Conservation (phyloP, 2,113 vertebrate species). For the Prionailurus viverrinus region DNA sequence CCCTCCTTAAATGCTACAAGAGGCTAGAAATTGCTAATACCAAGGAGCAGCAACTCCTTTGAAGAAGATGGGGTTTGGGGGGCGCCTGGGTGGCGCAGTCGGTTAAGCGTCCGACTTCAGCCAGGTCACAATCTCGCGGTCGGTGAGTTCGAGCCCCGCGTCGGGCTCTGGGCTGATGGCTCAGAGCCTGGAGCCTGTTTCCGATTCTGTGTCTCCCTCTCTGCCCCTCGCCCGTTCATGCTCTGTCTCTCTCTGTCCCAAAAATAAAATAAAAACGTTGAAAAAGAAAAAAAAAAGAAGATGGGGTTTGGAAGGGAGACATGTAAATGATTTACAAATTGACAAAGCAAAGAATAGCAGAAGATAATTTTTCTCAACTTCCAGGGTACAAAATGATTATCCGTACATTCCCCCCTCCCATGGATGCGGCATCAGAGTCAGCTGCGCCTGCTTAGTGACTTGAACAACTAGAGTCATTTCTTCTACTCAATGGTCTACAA, state of each 20-base stretch:
- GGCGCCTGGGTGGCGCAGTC: too few species aligned
- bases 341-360: background rate
- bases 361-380: background rate
- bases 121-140: too few species aligned
- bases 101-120: too few species aligned
- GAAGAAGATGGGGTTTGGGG: background rate
- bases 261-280: too few species aligned
- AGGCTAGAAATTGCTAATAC: background rate
- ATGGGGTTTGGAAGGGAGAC: too few species aligned
- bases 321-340: background rate
- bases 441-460: background rate
- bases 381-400: background rate
- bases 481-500: background rate
- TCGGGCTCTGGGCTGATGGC: too few species aligned
- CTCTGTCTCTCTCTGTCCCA: too few species aligned
- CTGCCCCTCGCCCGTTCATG: too few species aligned
- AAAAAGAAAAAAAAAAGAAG: background rate
- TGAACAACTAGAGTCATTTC: background rate
- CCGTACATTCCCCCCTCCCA: too few species aligned
- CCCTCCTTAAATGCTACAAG: background rate
- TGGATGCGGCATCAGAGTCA: background rate
- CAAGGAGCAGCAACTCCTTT: background rate
- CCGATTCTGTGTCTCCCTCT: too few species aligned
- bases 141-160: too few species aligned
- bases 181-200: too few species aligned